Conservation (phyloP, 2,797 vertebrate species). For the Ctenopoma multispine region DNA sequence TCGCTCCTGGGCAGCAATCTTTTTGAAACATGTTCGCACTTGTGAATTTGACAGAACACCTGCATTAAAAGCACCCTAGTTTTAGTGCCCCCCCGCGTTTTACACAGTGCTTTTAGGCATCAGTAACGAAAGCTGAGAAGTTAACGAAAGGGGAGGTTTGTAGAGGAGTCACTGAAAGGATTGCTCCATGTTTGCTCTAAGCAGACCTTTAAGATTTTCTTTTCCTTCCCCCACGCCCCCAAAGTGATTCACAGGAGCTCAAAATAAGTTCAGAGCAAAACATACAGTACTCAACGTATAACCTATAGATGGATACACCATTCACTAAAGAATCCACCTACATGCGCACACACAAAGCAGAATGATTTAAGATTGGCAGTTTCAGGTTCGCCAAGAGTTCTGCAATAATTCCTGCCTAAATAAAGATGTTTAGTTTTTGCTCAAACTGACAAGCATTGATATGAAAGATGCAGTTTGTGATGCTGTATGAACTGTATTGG, state of each 20-base stretch:
- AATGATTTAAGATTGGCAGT: background rate
- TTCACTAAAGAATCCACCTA: background rate
- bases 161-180: slow-evolving; percentile 47
- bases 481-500: too few species aligned
- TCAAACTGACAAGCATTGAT: too few species aligned
- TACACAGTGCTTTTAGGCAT: slow-evolving; percentile 60
- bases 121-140: slow-evolving; percentile 45
- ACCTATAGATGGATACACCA: background rate
- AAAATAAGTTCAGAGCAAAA: slow-evolving; percentile 36
- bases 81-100: slow-evolving; percentile 55
- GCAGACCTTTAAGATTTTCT: slow-evolving; percentile 22
- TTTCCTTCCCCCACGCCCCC: too few species aligned
- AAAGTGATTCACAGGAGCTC: slow-evolving; percentile 34
- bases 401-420: too few species aligned
- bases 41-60: slow-evolving; percentile 52
- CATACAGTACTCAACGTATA: slow-evolving; percentile 1
- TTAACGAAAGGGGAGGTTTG: slow-evolving; percentile 42
- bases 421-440: too few species aligned
- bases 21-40: slow-evolving; percentile 31
- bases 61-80: slow-evolving; percentile 49
- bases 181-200: slow-evolving; percentile 23
- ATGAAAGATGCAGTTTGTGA: too few species aligned
- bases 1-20: slow-evolving; percentile 27
- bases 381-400: too few species aligned
- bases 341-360: background rate